phyloP scores from a whole-genome alignment of 1,140 invertebrate genomes.

The Magallana ariakensis region DNA sequence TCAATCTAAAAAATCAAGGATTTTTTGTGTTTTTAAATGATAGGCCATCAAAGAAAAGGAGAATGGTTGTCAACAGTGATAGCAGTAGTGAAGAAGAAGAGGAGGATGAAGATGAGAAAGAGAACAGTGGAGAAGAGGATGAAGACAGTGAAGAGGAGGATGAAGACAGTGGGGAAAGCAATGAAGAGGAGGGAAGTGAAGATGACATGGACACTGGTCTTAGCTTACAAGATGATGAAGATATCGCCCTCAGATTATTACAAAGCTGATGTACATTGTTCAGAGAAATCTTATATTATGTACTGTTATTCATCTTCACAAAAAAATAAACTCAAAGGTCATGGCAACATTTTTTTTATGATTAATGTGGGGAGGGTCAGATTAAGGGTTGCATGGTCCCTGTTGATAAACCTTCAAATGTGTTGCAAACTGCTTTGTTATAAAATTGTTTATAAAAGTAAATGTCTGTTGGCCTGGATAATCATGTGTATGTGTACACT shows the following conservation, averaged over 20 bases:
- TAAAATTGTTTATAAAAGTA: no score
- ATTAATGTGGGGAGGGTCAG: no score
- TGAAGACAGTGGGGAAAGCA: conserved; percentile 48
- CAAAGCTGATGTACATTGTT: not conserved
- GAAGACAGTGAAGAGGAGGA: conserved; percentile 5
- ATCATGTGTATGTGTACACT: no score
- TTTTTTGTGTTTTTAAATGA: not conserved
- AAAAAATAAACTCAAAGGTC: no score
- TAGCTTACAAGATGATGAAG: conserved; percentile 60
- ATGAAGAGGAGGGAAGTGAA: conserved; percentile 47
- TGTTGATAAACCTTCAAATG: no score
- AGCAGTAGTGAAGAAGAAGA: conserved; percentile 6
- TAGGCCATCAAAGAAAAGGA: conserved; percentile 17
- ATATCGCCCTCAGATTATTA: conserved; percentile 59
- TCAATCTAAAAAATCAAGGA: no score
- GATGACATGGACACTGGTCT: conserved; percentile 58
- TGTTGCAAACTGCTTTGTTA: no score
- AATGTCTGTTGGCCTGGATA: no score
- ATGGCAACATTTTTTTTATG: no score
- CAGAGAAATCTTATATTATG: no score
- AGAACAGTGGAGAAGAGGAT: conserved; percentile 40
- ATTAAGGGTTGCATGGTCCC: no score
- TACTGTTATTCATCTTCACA: no score
- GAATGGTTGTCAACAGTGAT: conserved; percentile 5
- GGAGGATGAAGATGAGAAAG: conserved; percentile 25